A percentile compares a stretch with the other conserved stretches of the same genome.
phyloP scores from a whole-genome alignment of 2,113 vertebrate species.

The Dascyllus trimaculatus region DNA sequence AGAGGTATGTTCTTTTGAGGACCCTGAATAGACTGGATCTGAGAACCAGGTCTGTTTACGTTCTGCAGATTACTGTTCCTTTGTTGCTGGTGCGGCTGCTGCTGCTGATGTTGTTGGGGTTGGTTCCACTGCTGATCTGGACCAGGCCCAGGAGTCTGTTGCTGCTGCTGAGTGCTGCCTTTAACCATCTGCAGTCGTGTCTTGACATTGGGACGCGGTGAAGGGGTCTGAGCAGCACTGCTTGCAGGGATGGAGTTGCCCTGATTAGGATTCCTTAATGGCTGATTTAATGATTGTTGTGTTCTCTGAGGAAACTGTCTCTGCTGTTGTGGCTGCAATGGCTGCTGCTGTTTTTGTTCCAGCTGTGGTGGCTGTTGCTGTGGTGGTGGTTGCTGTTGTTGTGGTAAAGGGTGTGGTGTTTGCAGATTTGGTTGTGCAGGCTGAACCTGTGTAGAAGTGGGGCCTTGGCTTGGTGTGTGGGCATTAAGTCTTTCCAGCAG shows the following conservation, averaged over 20 bases:
- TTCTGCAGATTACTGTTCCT: constrained; percentile 68
- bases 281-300: constrained; percentile 59
- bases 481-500: constrained; percentile 91
- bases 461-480: constrained; percentile 72
- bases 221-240: constrained; percentile 43
- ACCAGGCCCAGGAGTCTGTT: constrained; percentile 43
- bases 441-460: constrained; percentile 54
- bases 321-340: constrained; percentile 70
- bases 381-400: not conserved
- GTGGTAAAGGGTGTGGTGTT: constrained; percentile 44
- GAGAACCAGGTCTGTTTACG: constrained; percentile 43
- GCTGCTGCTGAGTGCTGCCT: constrained; percentile 50
- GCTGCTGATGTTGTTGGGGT: constrained; percentile 65
- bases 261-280: constrained; percentile 58
- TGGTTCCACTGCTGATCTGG: constrained; percentile 70
- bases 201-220: constrained; percentile 73
- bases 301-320: constrained; percentile 61
- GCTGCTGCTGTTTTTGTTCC: constrained; percentile 41
- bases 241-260: constrained; percentile 54
- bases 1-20: constrained; percentile 69
- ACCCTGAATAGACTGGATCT: constrained; percentile 52
- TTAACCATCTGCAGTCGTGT: constrained; percentile 76
- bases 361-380: constrained; percentile 57
- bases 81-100: constrained; percentile 72
- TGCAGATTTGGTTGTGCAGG: constrained; percentile 55